Conservation (phyloP, 2,888 invertebrate species). For the Sphinx pinastri region DNA sequence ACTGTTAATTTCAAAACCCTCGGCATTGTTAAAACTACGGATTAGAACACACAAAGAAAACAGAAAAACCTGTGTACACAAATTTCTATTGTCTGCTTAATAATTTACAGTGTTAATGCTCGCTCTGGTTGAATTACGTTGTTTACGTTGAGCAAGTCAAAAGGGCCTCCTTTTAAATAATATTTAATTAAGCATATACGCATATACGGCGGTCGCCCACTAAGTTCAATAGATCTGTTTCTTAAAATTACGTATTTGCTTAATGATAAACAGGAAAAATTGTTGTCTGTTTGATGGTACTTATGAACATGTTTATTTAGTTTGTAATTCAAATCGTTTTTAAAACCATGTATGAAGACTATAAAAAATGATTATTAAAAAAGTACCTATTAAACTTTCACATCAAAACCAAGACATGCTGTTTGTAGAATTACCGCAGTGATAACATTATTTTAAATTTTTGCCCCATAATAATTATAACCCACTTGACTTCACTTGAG, state of each 20-base stretch:
- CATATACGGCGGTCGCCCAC: background rate
- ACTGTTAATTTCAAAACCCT: conserved; percentile 46
- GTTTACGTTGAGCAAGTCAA: background rate
- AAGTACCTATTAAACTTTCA: too few species aligned
- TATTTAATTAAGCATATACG: conserved; percentile 13
- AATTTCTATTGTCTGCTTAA: conserved; percentile 43
- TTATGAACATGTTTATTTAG: background rate
- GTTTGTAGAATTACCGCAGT: too few species aligned
- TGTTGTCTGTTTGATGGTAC: background rate
- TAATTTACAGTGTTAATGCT: conserved; percentile 13
- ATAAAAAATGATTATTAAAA: too few species aligned
- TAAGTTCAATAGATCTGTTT: background rate
- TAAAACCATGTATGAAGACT: background rate
- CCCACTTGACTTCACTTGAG: too few species aligned
- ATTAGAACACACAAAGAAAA: conserved; percentile 47
- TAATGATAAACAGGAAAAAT: background rate
- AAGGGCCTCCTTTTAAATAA: conserved; percentile 14
- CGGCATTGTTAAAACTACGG: conserved; percentile 51
- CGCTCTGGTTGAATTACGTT: background rate
- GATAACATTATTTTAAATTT: too few species aligned
- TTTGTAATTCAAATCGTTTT: background rate
- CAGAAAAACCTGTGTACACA: conserved; percentile 62
- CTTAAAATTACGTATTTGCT: background rate
- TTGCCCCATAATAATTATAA: too few species aligned
- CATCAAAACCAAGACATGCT: too few species aligned